Base-by-base conservation (phyloP, 2,888 invertebrate genomes). In the Dicyrtomina minuta region DNA sequence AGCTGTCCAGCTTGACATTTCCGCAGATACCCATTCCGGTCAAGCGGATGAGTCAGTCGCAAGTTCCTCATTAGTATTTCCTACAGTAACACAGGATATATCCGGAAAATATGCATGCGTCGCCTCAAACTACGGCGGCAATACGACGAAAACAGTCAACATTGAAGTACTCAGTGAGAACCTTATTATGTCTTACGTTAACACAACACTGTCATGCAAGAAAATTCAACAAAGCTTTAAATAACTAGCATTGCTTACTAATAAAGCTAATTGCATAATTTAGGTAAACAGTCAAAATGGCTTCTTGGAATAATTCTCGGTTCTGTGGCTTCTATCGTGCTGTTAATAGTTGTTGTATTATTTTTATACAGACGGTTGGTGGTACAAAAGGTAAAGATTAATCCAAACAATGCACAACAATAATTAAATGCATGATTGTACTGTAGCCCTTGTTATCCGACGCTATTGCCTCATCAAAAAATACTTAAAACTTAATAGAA, bases 271-370 rank as follows among this genome's bases (percentile, higher is more conserved):
- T n/a, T n/a, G n/a, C n/a, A n/a, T n/a, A n/a, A n/a, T n/a, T n/a
- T n/a, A n/a, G n/a, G n/a, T n/a, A n/a, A n/a, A n/a, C n/a, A n/a
- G n/a, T n/a, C n/a, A n/a, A n/a, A n/a, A n/a, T 33, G 33, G 33
- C 33, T 33, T 33, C 17, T 46, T 3, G 75, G 70, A 67, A 71
- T 72, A 3, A 66, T 72, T 13, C 43, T 66, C 10, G 64, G 56
- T 26, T 41, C 74, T 15, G 58, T 41, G 5, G 44, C 58, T 0
- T 68, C 72, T 0, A 75, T 75, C 15, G 2, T 72, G 10, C 3
- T 74, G 0, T 44, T 75, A 6, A 43, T 68, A 15, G 43, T 41
- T 4, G 41, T 68, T 1, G 70, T 33, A 3, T 51, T 53, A 41
- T 71, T 24, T 51, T 24, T 60, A 2, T 60, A 60, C 24, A 20